A percentile compares a stretch with the other conserved stretches of the same genome.
These are phyloP conservation scores for Siniperca knerii DNA, from an alignment of 2,113 vertebrate species.

Conservation along the genomic window DNA sequence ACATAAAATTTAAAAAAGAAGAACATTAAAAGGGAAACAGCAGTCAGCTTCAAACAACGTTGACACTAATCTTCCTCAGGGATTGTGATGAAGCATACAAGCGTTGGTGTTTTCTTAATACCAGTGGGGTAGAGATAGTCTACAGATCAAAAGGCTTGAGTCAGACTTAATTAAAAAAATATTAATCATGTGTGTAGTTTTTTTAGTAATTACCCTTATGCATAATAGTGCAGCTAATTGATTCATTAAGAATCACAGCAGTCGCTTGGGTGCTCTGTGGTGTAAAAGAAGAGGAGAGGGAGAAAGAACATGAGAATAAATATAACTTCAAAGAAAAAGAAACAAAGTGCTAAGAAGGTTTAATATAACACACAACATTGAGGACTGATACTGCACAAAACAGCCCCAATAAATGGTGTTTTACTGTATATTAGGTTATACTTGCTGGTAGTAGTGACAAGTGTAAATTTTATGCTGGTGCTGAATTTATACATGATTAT, in stretches of 20 bases:
- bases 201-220: conserved; percentile 48
- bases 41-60: conserved; percentile 32
- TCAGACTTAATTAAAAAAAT: conserved; percentile 57
- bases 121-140: conserved; percentile 43
- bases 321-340: conserved; percentile 14
- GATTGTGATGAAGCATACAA: conserved; percentile 31
- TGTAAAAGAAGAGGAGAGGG: not conserved
- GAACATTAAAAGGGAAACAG: conserved; percentile 21
- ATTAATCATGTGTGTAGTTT: conserved; percentile 40
- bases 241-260: conserved; percentile 53
- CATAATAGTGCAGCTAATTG: conserved; percentile 57
- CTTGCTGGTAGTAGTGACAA: not conserved
- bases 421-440: conserved; percentile 6
- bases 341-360: not conserved
- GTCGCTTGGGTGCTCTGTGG: not conserved
- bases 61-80: conserved; percentile 46
- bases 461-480: not conserved
- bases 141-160: conserved; percentile 54
- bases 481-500: conserved; percentile 18
- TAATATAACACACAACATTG: not conserved
- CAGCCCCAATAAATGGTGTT: conserved; percentile 4
- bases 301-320: conserved; percentile 14
- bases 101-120: conserved; percentile 46
- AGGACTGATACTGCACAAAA: conserved; percentile 7
- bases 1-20: conserved; percentile 14